phyloP scores from a whole-genome alignment of 1,140 invertebrate genomes.

The Lepeophtheirus salmonis region DNA sequence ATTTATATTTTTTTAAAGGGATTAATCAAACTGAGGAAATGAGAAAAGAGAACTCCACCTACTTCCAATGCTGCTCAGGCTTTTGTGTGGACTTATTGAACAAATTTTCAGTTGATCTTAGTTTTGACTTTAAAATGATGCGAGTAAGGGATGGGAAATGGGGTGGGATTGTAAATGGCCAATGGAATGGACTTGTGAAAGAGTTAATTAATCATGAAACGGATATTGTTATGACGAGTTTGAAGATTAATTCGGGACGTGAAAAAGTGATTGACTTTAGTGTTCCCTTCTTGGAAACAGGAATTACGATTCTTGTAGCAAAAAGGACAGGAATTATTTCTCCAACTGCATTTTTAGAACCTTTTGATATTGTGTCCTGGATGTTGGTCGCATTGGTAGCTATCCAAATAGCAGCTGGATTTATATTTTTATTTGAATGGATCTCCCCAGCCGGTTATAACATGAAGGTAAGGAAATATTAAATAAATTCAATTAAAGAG shows the following conservation, averaged over 20 bases:
- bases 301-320: conserved; percentile 89
- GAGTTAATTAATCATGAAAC: conserved; percentile 58
- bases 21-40: conserved; percentile 1
- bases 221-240: conserved; percentile 88
- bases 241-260: conserved; percentile 90
- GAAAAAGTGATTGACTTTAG: conserved; percentile 54
- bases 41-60: conserved; percentile 46
- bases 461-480: conserved; percentile 58
- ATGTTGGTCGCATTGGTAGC: conserved; percentile 87
- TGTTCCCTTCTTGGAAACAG: conserved; percentile 92
- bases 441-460: conserved; percentile 78
- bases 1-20: too few species aligned
- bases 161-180: conserved; percentile 72
- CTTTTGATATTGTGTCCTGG: conserved; percentile 95
- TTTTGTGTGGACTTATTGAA: conserved; percentile 89
- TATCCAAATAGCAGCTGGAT: conserved; percentile 85
- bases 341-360: conserved; percentile 91
- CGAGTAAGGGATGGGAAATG: conserved; percentile 85
- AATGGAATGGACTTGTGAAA: conserved; percentile 85
- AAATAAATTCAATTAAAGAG: too few species aligned
- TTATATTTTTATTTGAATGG: conserved; percentile 96
- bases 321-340: conserved; percentile 95
- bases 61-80: conserved; percentile 85
- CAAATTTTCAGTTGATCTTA: conserved; percentile 66
- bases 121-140: conserved; percentile 84